Evolutionary conservation across 2,113 vertebrate genomes (phyloP).

Genomic region (Macaca nemestrina): DNA sequence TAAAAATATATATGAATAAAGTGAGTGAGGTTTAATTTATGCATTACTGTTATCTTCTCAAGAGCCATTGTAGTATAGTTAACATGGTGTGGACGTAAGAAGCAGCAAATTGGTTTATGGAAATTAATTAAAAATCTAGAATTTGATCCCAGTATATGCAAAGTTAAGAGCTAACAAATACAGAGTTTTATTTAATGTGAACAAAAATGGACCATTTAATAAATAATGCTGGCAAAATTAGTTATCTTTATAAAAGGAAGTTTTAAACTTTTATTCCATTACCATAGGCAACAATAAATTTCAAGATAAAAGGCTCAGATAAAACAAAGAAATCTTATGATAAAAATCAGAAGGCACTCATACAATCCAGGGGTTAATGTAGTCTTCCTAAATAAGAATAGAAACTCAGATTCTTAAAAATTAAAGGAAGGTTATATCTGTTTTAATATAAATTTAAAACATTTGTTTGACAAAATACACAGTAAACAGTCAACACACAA

Average conservation of each 20-base stretch:
- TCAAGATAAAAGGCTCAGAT: neutral
- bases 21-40: neutral
- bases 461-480: neutral
- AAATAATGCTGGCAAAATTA: neutral
- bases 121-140: neutral
- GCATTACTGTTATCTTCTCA: neutral
- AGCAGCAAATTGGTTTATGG: neutral
- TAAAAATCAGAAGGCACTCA: neutral
- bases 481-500: neutral
- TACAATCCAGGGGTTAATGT: neutral
- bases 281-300: neutral
- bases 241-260: neutral
- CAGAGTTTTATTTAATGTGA: neutral
- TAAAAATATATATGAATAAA: neutral
- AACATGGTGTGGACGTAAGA: neutral
- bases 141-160: neutral
- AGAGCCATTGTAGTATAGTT: neutral
- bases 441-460: neutral
- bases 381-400: neutral
- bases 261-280: neutral
- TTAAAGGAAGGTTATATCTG: neutral
- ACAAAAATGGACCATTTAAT: neutral
- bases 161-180: neutral
- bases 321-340: neutral
- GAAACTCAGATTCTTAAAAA: neutral